These are phyloP conservation scores for Grammomys dolichurus DNA, from an alignment of 2,113 vertebrate species.

Conservation along the genomic window DNA sequence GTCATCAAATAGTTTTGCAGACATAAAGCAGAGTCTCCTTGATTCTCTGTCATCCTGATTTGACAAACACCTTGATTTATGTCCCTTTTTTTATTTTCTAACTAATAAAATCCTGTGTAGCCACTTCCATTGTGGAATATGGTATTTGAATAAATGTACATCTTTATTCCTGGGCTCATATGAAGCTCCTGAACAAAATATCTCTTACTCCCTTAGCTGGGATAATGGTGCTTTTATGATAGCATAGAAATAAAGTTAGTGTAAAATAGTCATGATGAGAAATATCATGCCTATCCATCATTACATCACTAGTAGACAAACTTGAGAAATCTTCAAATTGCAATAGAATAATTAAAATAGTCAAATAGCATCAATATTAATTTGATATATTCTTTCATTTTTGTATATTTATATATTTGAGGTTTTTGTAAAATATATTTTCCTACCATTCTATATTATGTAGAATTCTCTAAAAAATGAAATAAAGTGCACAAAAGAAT, in stretches of 20 bases:
- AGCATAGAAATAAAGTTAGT: not conserved
- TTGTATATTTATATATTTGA: not conserved
- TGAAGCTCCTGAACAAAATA: not conserved
- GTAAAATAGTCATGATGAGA: not conserved
- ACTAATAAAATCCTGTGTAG: not conserved
- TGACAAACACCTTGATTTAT: not conserved
- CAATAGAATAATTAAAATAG: not conserved
- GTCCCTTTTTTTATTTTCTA: not conserved
- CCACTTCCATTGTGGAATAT: not conserved
- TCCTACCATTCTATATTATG: not conserved
- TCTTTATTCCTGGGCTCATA: not conserved
- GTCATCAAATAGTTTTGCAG: not conserved
- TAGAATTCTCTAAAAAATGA: not conserved
- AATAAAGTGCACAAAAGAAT: not conserved
- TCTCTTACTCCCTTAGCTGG: not conserved
- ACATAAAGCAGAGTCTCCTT: not conserved
- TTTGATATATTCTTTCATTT: not conserved
- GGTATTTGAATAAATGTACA: too few species aligned
- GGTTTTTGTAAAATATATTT: not conserved
- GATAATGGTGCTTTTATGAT: not conserved
- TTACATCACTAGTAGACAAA: not conserved
- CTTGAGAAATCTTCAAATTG: not conserved
- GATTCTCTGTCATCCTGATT: not conserved
- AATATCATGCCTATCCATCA: not conserved
- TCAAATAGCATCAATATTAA: not conserved